Evolutionary conservation across 2,888 invertebrate species (phyloP), one percentile per base, ranked within the genome.

Genomic region (Oscheius onirici): DNA sequence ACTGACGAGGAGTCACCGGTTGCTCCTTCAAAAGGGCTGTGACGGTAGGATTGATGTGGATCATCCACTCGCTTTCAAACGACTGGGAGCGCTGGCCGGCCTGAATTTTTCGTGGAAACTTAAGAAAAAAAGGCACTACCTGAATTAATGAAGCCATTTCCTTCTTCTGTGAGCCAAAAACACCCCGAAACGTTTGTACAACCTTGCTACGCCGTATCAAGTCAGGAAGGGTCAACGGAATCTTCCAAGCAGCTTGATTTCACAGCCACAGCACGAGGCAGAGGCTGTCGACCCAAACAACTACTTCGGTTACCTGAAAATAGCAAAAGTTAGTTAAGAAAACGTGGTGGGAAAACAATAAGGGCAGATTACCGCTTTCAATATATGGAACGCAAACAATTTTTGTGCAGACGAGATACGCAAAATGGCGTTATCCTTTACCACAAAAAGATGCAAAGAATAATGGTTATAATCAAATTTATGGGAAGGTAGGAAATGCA

Each of bases 1-100:
- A 99, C 91, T 99, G 97, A 74, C 91, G 91, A 85, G 95, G 93
- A 15, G 94, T 93, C 0, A 99, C 97, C 8, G 94, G 91, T 89
- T 97, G 94, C 66, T 58, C 58, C 17, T 43, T 58, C 15, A 58
- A 20, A 1, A 58, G 20, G 2, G 58, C 40, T 17, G 58, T 58
- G 20, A 58, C 58, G 6, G 58, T 58, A 1, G 58, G 58, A 40
- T 40, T 58, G 15, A 58, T 41, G 20, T 41, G n/a, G 8, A 41
- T 22, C n/a, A 20, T 28, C 58, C 58, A 58, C 41, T 43, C 58
- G 15, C 8, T 40, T 43, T 58, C 58, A 20, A 58, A 58, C 22
- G 58, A 41, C 22, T 58, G 58, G 20, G 15, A 22, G 3, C 20
- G n/a, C 8, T 24, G 24, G 26, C 55, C 43, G 1, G 58, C 40